Evolutionary conservation across 2,797 vertebrate genomes (phyloP).

Genomic region (Prunella strophiata): DNA sequence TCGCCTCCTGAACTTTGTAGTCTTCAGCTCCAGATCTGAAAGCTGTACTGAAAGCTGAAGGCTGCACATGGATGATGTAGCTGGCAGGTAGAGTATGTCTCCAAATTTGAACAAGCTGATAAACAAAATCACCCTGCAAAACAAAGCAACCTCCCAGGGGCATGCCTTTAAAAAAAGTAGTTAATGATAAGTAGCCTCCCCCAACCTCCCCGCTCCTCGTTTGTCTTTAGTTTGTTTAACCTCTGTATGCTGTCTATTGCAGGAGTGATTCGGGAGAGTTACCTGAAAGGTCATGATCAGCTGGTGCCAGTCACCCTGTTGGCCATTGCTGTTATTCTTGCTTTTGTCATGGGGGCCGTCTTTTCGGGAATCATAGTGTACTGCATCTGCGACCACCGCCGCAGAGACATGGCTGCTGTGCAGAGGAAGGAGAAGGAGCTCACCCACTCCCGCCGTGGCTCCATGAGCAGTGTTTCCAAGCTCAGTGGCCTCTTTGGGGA

Average conservation of each 20-base stretch:
- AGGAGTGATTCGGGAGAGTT: constrained; percentile 99
- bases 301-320: constrained; percentile 95
- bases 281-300: constrained; percentile 95
- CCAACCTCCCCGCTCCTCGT: rapidly evolving
- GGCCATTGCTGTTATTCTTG: constrained; percentile 95
- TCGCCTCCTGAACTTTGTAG: background rate
- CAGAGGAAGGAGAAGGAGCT: constrained; percentile 88
- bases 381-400: constrained; percentile 94
- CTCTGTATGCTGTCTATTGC: constrained; percentile 77
- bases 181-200: background rate
- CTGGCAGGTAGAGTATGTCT: background rate
- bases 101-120: background rate
- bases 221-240: constrained; percentile 21
- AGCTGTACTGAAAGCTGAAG: background rate
- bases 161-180: background rate
- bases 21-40: background rate
- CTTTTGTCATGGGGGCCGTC: constrained; percentile 96
- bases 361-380: constrained; percentile 97
- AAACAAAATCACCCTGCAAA: background rate
- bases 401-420: constrained; percentile 84
- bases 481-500: constrained; percentile 93
- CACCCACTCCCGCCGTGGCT: constrained; percentile 87
- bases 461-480: constrained; percentile 98
- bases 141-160: background rate
- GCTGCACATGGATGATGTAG: background rate